phyloP scores from a whole-genome alignment of 2,797 vertebrate species.

The Coilia nasus region DNA sequence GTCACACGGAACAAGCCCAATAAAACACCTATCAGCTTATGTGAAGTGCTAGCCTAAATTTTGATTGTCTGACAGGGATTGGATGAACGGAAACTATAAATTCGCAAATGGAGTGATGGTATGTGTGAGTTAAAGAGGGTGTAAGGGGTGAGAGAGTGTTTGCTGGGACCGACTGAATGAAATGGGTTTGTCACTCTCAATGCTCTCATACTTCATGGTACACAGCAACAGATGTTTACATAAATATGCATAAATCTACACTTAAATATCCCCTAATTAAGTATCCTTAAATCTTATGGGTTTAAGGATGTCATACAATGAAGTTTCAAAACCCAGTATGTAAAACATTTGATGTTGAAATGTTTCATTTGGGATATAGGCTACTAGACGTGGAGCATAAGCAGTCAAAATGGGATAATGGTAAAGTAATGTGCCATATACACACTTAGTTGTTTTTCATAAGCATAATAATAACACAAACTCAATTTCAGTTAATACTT shows the following conservation, averaged over 20 bases:
- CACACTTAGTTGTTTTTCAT: not conserved
- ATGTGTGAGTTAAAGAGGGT: not conserved
- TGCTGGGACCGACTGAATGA: not conserved
- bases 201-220: not conserved
- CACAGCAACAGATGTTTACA: not conserved
- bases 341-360: not conserved
- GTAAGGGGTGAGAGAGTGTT: not conserved
- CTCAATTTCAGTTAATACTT: not conserved
- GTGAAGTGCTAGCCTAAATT: not conserved
- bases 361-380: not conserved
- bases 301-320: no score
- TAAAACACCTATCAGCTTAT: not conserved
- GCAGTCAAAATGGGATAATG: not conserved
- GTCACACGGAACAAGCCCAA: not conserved
- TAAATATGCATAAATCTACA: not conserved
- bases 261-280: not conserved
- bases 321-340: not conserved
- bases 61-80: not conserved
- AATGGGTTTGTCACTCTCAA: not conserved
- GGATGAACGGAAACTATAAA: not conserved
- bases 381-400: not conserved
- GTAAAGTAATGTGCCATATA: not conserved
- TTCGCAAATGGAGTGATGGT: not conserved
- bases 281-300: not conserved
- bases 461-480: no score